Conservation (phyloP, 2,888 invertebrate species). For the Loripinus fragilis region DNA sequence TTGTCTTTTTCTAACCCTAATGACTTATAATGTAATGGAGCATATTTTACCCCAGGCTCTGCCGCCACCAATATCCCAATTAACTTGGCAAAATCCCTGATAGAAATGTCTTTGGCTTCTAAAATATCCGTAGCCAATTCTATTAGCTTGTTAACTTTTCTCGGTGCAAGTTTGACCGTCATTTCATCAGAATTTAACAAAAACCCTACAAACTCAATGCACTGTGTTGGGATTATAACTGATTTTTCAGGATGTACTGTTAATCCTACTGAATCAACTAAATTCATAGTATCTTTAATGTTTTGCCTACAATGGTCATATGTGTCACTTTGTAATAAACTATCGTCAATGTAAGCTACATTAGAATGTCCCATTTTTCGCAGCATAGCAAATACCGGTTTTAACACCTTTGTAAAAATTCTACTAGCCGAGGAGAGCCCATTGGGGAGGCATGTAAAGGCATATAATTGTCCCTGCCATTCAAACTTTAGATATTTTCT, state of each 20-base stretch:
- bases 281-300: not conserved
- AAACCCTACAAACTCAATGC: constrained; percentile 39
- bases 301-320: not conserved
- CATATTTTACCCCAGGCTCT: no score
- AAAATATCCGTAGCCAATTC: not conserved
- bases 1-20: not conserved
- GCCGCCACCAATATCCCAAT: not conserved
- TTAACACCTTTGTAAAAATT: not conserved
- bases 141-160: not conserved
- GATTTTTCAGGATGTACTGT: constrained; percentile 41
- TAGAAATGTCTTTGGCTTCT: not conserved
- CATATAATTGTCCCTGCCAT: not conserved
- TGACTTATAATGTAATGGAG: not conserved
- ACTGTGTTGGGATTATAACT: constrained; percentile 39
- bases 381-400: not conserved
- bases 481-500: not conserved
- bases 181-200: constrained; percentile 36
- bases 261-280: constrained; percentile 17
- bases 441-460: not conserved
- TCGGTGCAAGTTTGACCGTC: constrained; percentile 29
- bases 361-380: not conserved
- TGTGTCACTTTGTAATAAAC: not conserved
- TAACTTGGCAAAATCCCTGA: not conserved
- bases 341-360: not conserved
- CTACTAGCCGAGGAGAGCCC: not conserved